These are phyloP conservation scores for Palythoa grandiflora DNA, from an alignment of 92 coral and sea anemone genomes.

Conservation along the genomic window DNA sequence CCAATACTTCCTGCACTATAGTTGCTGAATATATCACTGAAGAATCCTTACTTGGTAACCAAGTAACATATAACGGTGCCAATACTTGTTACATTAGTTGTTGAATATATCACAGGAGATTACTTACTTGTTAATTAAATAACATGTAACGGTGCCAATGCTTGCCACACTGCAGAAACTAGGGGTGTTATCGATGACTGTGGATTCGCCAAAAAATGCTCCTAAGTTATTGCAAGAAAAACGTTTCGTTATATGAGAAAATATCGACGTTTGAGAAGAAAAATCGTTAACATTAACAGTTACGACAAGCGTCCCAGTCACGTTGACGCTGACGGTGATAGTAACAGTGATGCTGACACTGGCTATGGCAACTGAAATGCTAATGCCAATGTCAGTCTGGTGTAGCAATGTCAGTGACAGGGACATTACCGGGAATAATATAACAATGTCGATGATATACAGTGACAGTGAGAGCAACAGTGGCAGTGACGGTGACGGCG, in stretches of 20 bases:
- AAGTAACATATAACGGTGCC: conserved; percentile 92
- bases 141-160: conserved; percentile 92
- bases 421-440: too few relatives aligned
- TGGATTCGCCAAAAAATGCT: conserved; percentile 87
- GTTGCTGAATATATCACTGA: conserved; percentile 88
- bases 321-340: neutral
- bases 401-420: too few relatives aligned
- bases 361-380: neutral
- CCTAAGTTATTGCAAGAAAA: conserved; percentile 51
- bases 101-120: neutral
- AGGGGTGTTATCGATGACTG: conserved; percentile 75
- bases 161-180: conserved; percentile 92
- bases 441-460: too few relatives aligned
- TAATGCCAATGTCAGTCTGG: neutral
- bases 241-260: neutral
- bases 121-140: conserved; percentile 92
- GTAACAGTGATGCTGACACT: neutral
- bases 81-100: conserved; percentile 76
- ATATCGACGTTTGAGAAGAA: neutral
- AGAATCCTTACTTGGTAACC: conserved; percentile 90
- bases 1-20: conserved; percentile 87
- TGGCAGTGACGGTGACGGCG: too few relatives aligned
- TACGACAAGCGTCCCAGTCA: neutral
- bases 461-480: too few relatives aligned
- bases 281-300: neutral